Base-by-base conservation (phyloP, 2,888 invertebrate species). In the Diloba caeruleocephala region DNA sequence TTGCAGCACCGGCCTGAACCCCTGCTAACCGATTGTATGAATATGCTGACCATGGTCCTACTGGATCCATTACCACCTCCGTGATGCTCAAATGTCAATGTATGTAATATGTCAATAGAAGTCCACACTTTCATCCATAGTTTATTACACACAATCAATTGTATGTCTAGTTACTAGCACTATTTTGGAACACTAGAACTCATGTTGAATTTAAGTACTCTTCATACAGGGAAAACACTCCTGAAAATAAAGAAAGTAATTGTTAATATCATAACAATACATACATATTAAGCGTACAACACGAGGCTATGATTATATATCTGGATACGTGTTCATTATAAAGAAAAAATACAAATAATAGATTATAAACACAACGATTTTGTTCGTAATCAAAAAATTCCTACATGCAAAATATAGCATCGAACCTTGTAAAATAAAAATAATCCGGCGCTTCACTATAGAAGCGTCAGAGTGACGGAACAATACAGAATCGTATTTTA, bases 21-120 rank as follows among this genome's bases (percentile, higher is more conserved):
- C 95, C 95, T 72, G 96, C 95, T 89, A 97, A 94, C 81, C 97
- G 96, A 94, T 97, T 97, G 94, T 97, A 97, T 76, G 97, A 96
- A 90, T 96, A 96, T 86, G 96, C 96, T 86, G 96, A 95, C 97
- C 97, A 97, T 94, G 97, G 97, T 94, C 97, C 97, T 90, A 96
- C 97, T 88, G 97, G 97, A 96, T 97, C 97, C 97, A 97, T 97
- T 93, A 94, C 94, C 94, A 92, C 87, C 92, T 92, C 85, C 89
- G 92, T 90, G 86, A 82, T 89, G 83, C 86, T 79, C 79, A 81
- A 78, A 76, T 85, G 79, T 87, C 82, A 90, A 87, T 89, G 82
- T 87, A 89, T 84, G 80, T 85, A 89, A 83, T 87, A 80, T 90
- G 85, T 92, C 89, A 92, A 87, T 87, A 86, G 82, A 86, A 85